Evolutionary conservation across 2,113 vertebrate genomes (phyloP).

Genomic region (Cephalopterus ornatus): DNA sequence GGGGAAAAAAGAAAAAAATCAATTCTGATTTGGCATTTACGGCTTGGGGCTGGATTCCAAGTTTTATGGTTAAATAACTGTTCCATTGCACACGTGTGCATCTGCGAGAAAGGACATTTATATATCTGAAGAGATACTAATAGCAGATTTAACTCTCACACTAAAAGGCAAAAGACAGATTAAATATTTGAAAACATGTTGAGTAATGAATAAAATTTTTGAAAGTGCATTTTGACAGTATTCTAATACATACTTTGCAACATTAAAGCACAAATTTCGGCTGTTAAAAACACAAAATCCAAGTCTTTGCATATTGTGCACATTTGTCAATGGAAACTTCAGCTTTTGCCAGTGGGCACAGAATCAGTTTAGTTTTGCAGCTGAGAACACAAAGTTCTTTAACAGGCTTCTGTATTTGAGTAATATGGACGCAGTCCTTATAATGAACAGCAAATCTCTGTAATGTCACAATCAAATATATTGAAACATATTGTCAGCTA

Average conservation of each 20-base stretch:
- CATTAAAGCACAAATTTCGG: not conserved
- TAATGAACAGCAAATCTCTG: not conserved
- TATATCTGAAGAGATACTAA: not conserved
- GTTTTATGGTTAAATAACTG: not conserved
- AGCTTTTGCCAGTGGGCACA: not conserved
- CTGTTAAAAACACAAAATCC: not conserved
- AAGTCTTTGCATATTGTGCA: not conserved
- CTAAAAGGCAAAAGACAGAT: not conserved
- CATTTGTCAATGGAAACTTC: not conserved
- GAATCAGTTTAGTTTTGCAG: not conserved
- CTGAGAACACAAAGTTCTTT: not conserved
- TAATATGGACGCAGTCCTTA: not conserved
- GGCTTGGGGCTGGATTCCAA: slow-evolving; percentile 11
- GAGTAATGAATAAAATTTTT: not conserved
- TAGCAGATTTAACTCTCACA: not conserved
- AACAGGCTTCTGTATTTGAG: not conserved
- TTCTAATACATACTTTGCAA: not conserved
- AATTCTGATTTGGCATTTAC: slow-evolving; percentile 11
- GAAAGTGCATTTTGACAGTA: not conserved
- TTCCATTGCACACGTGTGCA: not conserved
- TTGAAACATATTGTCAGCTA: not conserved
- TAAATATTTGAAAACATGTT: not conserved
- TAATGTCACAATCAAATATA: not conserved
- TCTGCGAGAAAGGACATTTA: not conserved
- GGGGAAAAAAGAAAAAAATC: not conserved